Evolutionary conservation across 2,888 invertebrate genomes (phyloP).

Genomic region (Incurvaria masculella): DNA sequence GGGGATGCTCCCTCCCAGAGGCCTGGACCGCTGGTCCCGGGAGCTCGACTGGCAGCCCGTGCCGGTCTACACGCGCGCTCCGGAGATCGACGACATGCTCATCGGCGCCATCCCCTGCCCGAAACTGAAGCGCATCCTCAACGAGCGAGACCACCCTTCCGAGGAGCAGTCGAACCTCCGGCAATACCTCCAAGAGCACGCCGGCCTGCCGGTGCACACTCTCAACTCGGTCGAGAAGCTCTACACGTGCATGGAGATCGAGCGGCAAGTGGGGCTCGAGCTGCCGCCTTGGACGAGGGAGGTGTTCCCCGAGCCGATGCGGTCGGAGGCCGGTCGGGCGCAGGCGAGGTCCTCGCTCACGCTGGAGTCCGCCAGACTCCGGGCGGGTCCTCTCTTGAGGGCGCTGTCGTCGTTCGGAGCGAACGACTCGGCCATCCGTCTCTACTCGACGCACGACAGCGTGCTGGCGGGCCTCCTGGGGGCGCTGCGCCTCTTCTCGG

Average conservation of each 20-base stretch:
- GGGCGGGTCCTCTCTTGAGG: not conserved
- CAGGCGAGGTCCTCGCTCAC: not conserved
- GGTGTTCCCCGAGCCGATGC: not conserved
- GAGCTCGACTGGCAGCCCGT: not conserved
- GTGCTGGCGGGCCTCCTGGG: not conserved
- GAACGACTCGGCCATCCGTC: not conserved
- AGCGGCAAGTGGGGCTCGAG: not conserved
- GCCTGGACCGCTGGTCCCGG: not conserved
- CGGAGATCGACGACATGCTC: not conserved
- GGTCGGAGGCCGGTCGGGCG: not conserved
- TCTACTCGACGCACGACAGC: constrained; percentile 1
- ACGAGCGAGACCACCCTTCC: not conserved
- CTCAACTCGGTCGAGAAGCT: not conserved
- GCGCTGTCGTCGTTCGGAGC: not conserved
- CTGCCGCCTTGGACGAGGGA: not conserved
- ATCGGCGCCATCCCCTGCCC: not conserved
- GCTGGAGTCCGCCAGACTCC: not conserved
- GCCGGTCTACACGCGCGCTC: not conserved
- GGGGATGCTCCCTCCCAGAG: not conserved
- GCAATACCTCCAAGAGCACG: not conserved
- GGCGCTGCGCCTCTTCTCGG: not conserved
- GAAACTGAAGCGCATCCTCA: not conserved
- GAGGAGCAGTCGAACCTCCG: not conserved
- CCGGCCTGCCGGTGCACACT: not conserved
- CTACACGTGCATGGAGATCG: constrained; percentile 1